These are phyloP conservation scores for Sarcophaga variegata DNA, from an alignment of 2,888 invertebrate genomes.

Conservation along the genomic window DNA sequence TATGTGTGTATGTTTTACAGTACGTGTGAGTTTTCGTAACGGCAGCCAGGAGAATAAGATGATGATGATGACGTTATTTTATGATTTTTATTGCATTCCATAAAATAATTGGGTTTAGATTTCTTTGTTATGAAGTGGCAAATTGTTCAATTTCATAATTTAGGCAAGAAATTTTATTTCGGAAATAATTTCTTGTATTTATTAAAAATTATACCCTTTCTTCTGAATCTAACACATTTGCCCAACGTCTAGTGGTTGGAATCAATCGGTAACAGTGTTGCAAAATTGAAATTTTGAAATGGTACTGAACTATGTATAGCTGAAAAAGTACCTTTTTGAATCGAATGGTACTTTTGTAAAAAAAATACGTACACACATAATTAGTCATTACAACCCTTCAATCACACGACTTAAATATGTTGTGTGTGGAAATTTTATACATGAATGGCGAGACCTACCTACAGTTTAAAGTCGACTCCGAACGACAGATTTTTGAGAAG, in stretches of 20 bases:
- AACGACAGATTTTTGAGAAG: too few species aligned
- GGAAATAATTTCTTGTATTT: conserved; percentile 48
- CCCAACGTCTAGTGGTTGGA: background rate
- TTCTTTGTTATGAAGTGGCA: conserved; percentile 55
- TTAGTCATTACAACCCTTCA: too few species aligned
- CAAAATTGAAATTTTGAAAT: too few species aligned
- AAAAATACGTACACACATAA: too few species aligned
- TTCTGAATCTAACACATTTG: conserved; percentile 38
- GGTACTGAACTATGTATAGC: too few species aligned
- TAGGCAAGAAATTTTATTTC: conserved; percentile 55
- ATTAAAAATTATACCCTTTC: conserved; percentile 58
- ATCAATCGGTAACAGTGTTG: too few species aligned
- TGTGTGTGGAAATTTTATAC: too few species aligned
- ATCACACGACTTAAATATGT: too few species aligned
- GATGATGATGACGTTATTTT: conserved; percentile 42
- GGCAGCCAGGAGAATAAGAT: conserved; percentile 13
- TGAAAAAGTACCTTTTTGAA: too few species aligned
- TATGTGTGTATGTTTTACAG: conserved; percentile 23
- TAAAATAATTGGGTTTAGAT: conserved; percentile 62
- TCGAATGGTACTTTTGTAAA: too few species aligned
- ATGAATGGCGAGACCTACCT: too few species aligned
- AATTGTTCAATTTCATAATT: conserved; percentile 39
- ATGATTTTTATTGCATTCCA: conserved; percentile 58
- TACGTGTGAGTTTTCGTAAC: conserved; percentile 18
- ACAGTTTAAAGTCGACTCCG: too few species aligned